Percentiles rank a stretch among this genome's conserved stretches.
phyloP scores from a whole-genome alignment of 2,797 vertebrate genomes.

The Sebastes steindachneri region DNA sequence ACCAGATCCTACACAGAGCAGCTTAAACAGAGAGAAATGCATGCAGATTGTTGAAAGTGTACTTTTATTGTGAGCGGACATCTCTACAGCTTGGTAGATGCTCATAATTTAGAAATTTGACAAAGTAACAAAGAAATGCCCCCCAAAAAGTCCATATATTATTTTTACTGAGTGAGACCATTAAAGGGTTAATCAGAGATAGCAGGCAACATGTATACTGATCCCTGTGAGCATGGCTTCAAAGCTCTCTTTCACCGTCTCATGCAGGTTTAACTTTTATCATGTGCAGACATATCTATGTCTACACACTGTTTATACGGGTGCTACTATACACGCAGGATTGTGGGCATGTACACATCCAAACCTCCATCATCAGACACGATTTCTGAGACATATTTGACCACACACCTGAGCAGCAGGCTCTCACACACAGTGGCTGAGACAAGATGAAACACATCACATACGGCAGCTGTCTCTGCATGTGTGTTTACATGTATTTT shows the following conservation, averaged over 20 bases:
- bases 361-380: background rate
- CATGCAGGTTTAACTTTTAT: background rate
- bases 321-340: background rate
- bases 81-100: background rate
- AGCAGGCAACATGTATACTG: background rate
- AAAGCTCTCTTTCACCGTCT: background rate
- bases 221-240: background rate
- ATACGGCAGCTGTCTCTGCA: background rate
- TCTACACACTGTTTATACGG: background rate
- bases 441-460: constrained; percentile 40
- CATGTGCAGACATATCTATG: background rate
- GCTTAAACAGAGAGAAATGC: background rate
- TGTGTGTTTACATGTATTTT: constrained; percentile 10
- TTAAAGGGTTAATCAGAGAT: background rate
- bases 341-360: background rate
- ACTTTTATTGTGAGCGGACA: background rate
- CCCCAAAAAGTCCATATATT: no score
- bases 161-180: background rate
- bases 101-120: background rate
- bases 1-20: no score
- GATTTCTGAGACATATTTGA: background rate
- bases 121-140: no score
- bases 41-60: background rate
- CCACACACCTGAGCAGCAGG: background rate
- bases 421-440: background rate